These are phyloP conservation scores for Sprattus sprattus DNA, from an alignment of 2,113 vertebrate species.

Conservation along the genomic window DNA sequence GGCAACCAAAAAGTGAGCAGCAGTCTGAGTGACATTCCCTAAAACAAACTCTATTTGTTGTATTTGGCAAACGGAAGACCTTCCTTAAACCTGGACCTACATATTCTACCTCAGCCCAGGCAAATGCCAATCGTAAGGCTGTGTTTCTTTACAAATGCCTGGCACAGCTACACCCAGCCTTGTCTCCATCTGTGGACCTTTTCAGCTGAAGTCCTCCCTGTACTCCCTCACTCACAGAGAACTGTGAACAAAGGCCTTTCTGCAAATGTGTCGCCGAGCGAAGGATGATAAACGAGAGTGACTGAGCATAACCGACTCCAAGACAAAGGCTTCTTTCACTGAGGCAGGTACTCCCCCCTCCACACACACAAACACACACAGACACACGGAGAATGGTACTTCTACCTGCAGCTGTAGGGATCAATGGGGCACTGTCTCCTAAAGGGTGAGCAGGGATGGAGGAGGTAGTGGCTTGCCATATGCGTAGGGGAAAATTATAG, in stretches of 20 bases:
- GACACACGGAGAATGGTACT: conserved; percentile 13
- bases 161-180: neutral
- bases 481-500: conserved; percentile 49
- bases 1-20: neutral
- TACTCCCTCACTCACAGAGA: conserved; percentile 31
- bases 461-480: conserved; percentile 35
- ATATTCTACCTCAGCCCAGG: neutral
- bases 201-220: neutral
- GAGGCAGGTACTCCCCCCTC: conserved; percentile 46
- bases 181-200: neutral
- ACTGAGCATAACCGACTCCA: conserved; percentile 33
- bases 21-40: neutral
- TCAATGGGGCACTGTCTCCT: conserved; percentile 61
- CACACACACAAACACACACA: neutral
- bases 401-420: conserved; percentile 53
- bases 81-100: neutral
- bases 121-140: neutral
- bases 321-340: conserved; percentile 62
- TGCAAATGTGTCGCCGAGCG: conserved; percentile 40
- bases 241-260: conserved; percentile 51
- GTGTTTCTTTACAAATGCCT: neutral
- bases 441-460: neutral
- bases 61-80: neutral
- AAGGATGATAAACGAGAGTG: conserved; percentile 52
- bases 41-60: neutral